Evolutionary conservation across 30 jellyfish, hydroid and myxozoan genomes (phyloP), one percentile per base, ranked within the genome.

Genomic region (Haliclystus octoradiatus): DNA sequence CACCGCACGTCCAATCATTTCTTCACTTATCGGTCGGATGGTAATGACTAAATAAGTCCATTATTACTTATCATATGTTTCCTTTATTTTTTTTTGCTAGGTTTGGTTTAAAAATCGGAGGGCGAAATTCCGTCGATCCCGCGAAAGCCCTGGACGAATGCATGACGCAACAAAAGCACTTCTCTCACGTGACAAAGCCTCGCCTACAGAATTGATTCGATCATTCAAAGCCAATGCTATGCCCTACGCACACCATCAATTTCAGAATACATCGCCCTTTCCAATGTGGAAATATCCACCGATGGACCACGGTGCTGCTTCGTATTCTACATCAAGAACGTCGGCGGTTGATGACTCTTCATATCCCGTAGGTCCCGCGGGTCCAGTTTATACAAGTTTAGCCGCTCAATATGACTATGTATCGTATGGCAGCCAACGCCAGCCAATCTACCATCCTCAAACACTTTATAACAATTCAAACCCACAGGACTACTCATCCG

Each of bases 31-130:
- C n/a, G n/a, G n/a, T n/a, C n/a, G n/a, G n/a, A n/a, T n/a, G n/a
- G n/a, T n/a, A n/a, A n/a, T n/a, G n/a, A n/a, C n/a, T n/a, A n/a
- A n/a, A n/a, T n/a, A n/a, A n/a, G n/a, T n/a, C n/a, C n/a, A n/a
- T n/a, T n/a, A n/a, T n/a, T n/a, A n/a, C n/a, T n/a, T n/a, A n/a
- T n/a, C n/a, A n/a, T n/a, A n/a, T n/a, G n/a, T n/a, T n/a, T n/a
- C n/a, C n/a, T n/a, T n/a, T n/a, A n/a, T n/a, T 33, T 26, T 51
- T 63, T 52, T 13, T 27, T 74, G 71, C 3, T 50, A 89, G 98
- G 98, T 89, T 4, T 89, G 98, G 98, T 89, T 89, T 79, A 89
- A 89, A 73, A 89, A 89, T 74, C 34, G 98, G 76, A 68, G 98
- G 46, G 98, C 98, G 28, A 89, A 89, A 52, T 89, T 82, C 76